Evolutionary conservation across 2,888 invertebrate species (phyloP).

Genomic region (Heliothis peltigera): DNA sequence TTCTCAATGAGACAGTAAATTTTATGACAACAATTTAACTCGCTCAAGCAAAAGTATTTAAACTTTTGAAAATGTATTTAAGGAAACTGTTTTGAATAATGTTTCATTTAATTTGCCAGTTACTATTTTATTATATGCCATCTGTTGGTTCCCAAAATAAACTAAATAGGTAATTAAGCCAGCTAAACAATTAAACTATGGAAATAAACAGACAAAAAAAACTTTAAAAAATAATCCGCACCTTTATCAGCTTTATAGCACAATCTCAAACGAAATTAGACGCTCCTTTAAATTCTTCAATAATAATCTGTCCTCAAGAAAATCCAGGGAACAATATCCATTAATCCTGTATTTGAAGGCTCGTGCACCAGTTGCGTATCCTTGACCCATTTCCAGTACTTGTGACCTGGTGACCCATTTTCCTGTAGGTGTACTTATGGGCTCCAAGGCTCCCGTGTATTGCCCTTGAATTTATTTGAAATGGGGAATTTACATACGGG

Average conservation of each 20-base stretch:
- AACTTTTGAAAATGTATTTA: too few relatives aligned
- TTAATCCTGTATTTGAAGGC: background rate
- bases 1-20: too few relatives aligned
- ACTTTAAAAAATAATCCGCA: background rate
- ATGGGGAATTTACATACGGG: background rate
- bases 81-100: too few relatives aligned
- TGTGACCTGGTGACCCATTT: conserved; percentile 1
- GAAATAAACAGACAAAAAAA: too few relatives aligned
- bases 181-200: too few relatives aligned
- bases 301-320: background rate
- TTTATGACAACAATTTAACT: too few relatives aligned
- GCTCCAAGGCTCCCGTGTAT: background rate
- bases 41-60: too few relatives aligned
- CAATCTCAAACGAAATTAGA: background rate
- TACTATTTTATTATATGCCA: too few relatives aligned
- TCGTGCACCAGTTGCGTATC: background rate
- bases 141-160: too few relatives aligned
- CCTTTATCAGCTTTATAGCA: background rate
- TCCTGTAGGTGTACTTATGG: background rate
- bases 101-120: too few relatives aligned
- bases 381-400: background rate
- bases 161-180: too few relatives aligned
- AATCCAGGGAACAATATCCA: background rate
- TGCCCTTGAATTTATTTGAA: background rate
- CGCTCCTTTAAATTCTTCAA: background rate